These are phyloP conservation scores for Hyalella azteca DNA, from an alignment of 2,888 invertebrate genomes.

Conservation along the genomic window DNA sequence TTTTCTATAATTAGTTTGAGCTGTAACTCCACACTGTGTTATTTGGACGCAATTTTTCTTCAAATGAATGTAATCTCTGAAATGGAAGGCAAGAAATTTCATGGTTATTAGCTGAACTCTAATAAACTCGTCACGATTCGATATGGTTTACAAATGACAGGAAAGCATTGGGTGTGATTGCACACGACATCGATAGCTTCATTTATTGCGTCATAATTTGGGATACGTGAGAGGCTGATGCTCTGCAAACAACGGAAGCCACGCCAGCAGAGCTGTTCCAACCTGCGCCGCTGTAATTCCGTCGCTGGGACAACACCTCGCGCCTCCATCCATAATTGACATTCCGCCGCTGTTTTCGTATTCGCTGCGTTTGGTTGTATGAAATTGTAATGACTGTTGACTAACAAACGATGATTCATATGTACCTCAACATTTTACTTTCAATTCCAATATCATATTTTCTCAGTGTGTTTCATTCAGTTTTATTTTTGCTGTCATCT, in stretches of 20 bases:
- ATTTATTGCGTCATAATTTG: slow-evolving; percentile 28
- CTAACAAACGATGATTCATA: too few relatives aligned
- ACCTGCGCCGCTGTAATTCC: too few relatives aligned
- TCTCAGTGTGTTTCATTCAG: too few relatives aligned
- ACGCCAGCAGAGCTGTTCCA: too few relatives aligned
- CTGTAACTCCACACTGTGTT: slow-evolving; percentile 8
- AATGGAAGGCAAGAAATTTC: slow-evolving; percentile 35
- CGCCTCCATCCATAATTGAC: too few relatives aligned
- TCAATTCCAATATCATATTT: too few relatives aligned
- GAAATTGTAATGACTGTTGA: too few relatives aligned
- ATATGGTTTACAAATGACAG: slow-evolving; percentile 37
- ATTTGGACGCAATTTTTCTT: slow-evolving; percentile 26
- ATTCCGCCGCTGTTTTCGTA: too few relatives aligned
- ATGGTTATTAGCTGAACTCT: slow-evolving; percentile 12
- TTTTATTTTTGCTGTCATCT: too few relatives aligned
- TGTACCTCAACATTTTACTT: too few relatives aligned
- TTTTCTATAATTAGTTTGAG: slow-evolving; percentile 31
- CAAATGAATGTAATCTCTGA: slow-evolving; percentile 30
- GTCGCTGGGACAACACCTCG: too few relatives aligned
- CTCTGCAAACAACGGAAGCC: slow-evolving; percentile 12
- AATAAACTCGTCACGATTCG: slow-evolving; percentile 37
- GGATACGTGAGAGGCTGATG: slow-evolving; percentile 22
- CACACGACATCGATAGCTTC: slow-evolving; percentile 28
- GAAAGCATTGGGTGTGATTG: slow-evolving; percentile 36
- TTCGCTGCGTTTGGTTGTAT: too few relatives aligned